Percentiles rank a stretch among this genome's conserved stretches.
These are phyloP conservation scores for Acromyrmex charruanus DNA, from an alignment of 1,140 invertebrate species.

Conservation along the genomic window DNA sequence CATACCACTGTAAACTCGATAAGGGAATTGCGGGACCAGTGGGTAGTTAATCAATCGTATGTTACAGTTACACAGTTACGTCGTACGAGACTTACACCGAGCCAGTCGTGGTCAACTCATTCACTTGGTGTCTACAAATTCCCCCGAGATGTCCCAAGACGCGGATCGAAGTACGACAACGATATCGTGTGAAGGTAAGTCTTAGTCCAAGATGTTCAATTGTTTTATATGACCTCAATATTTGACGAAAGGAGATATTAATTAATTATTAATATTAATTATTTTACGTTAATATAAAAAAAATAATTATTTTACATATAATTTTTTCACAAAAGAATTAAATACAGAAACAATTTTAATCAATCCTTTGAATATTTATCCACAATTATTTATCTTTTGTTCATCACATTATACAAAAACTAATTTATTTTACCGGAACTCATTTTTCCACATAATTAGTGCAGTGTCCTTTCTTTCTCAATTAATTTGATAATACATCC, in stretches of 20 bases:
- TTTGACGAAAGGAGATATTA: neutral
- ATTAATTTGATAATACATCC: neutral
- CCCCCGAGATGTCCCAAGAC: conserved; percentile 90
- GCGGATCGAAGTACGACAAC: conserved; percentile 88
- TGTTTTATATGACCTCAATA: neutral
- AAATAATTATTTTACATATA: neutral
- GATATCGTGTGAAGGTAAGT: conserved; percentile 80
- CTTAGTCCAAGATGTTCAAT: neutral
- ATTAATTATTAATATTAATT: neutral
- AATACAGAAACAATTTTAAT: neutral
- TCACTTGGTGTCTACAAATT: conserved; percentile 90
- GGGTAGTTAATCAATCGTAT: conserved; percentile 63
- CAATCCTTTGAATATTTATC: neutral
- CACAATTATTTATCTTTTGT: no score
- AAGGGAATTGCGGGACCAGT: conserved; percentile 51
- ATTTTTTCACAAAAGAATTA: neutral
- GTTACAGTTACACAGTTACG: conserved; percentile 88
- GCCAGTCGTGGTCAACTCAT: conserved; percentile 89
- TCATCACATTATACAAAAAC: no score
- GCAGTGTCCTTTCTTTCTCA: no score
- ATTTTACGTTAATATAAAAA: neutral
- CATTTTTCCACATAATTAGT: no score
- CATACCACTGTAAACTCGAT: conserved; percentile 48
- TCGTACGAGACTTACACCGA: conserved; percentile 87
- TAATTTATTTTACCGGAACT: neutral